Conservation (phyloP, 37 sponge, comb jelly and placozoan species). For the Corticium candelabrum region DNA sequence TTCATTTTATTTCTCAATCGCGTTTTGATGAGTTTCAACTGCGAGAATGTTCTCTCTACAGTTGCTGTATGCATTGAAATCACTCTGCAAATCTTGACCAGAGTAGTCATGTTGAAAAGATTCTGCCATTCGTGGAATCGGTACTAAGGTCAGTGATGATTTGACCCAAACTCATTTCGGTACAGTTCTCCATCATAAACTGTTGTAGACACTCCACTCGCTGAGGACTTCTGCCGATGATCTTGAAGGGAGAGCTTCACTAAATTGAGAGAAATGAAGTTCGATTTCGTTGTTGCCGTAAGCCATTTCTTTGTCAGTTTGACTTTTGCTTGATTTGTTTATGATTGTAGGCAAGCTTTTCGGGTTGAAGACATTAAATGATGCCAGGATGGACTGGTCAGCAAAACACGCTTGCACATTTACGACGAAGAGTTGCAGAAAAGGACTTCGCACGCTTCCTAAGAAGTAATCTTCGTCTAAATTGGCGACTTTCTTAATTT, state of each 20-base stretch:
- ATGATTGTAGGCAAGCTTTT: not conserved
- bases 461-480: not conserved
- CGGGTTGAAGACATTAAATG: not conserved
- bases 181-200: too few relatives aligned
- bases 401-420: not conserved
- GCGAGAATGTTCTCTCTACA: not conserved
- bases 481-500: not conserved
- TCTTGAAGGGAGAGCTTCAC: too few relatives aligned
- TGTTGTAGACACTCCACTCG: too few relatives aligned
- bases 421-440: not conserved
- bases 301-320: too few relatives aligned
- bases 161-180: too few relatives aligned
- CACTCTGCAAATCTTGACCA: not conserved
- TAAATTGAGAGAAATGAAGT: not conserved
- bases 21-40: slow-evolving; percentile 1
- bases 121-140: too few relatives aligned
- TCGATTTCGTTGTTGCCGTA: not conserved
- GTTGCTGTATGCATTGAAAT: not conserved
- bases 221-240: too few relatives aligned
- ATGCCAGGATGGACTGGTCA: not conserved
- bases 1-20: not conserved
- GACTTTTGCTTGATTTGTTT: too few relatives aligned
- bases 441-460: not conserved
- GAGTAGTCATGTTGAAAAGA: not conserved
- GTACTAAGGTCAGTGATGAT: too few relatives aligned